Evolutionary conservation across 2,113 vertebrate species (phyloP), one percentile per base, ranked within the genome.

Genomic region (Philantomba maxwellii): DNA sequence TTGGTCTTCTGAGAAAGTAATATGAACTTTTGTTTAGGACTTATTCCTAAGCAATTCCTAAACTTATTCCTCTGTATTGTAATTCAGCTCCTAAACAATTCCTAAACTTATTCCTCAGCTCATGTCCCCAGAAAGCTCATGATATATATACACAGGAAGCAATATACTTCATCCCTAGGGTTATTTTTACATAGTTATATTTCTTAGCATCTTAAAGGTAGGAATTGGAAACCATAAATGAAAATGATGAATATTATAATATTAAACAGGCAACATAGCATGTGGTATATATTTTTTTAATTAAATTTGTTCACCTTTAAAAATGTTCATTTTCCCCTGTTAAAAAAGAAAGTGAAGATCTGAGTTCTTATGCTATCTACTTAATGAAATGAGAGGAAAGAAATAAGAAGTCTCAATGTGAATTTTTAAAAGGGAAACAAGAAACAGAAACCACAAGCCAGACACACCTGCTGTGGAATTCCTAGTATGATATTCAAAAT

Each of bases 231-330:
- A 97, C 75, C 58, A 95, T 92, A 94, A 97, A 96, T 94, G 85
- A 93, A 97, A 97, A 51, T 90, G 85, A 94, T 94, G 53, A 80
- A 82, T 91, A 94, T 81, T 97, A 94, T 96, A 96, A 95, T 98
- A 94, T 97, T 97, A 96, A 96, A 95, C 91, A 92, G 77, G 26
- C 80, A 82, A 25, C 15, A 75, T 55, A 97, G 64, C 30, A 51
- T 36, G 21, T 33, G 78, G 45, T 75, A 75, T 77, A 80, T 60
- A 16, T 51, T 0, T 92, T 89, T 95, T 89, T 70, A 84, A 73
- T 95, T 96, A 93, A 95, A 92, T 88, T 30, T 47, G 36, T 43
- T 90, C 36, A 21, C 25, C 39, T 84, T 66, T 91, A 57, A 93
- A 95, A 95, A 49, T 86, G 26, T 87, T 55, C 5, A 47, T 92